phyloP scores from a whole-genome alignment of 2,797 vertebrate genomes.

The Sphenopsis melanotis region DNA sequence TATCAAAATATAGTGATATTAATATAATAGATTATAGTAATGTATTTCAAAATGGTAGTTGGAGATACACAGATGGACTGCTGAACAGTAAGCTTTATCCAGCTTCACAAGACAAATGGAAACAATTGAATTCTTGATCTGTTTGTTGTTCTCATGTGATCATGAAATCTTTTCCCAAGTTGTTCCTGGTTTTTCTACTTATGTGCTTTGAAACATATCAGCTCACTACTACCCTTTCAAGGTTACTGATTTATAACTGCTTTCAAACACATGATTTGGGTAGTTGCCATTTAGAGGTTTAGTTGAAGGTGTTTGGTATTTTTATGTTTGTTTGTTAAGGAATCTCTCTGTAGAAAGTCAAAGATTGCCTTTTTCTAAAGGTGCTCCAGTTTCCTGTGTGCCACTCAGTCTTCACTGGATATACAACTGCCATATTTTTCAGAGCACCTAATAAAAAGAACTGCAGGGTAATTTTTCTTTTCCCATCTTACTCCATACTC shows the following conservation, averaged over 20 bases:
- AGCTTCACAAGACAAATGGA: not conserved
- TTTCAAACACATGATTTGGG: not conserved
- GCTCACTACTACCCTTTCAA: not conserved
- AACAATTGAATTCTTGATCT: not conserved
- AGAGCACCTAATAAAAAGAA: not conserved
- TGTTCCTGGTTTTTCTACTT: not conserved
- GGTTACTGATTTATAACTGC: not conserved
- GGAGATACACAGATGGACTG: not conserved
- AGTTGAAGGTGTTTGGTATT: not conserved
- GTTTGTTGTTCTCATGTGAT: not conserved
- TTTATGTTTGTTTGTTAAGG: not conserved
- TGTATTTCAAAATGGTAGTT: not conserved
- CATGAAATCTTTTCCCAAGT: not conserved
- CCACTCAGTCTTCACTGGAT: not conserved
- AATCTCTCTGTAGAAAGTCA: not conserved
- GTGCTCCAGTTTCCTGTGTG: not conserved
- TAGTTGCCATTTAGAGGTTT: not conserved
- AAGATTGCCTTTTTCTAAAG: not conserved
- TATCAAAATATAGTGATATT: not conserved
- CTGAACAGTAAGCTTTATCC: not conserved
- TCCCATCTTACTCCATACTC: not conserved
- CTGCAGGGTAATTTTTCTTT: not conserved
- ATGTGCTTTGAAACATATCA: not conserved
- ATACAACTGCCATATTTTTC: not conserved
- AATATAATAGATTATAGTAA: not conserved